These are phyloP conservation scores for Saccopteryx bilineata DNA, from an alignment of 2,113 vertebrate species.

Conservation along the genomic window DNA sequence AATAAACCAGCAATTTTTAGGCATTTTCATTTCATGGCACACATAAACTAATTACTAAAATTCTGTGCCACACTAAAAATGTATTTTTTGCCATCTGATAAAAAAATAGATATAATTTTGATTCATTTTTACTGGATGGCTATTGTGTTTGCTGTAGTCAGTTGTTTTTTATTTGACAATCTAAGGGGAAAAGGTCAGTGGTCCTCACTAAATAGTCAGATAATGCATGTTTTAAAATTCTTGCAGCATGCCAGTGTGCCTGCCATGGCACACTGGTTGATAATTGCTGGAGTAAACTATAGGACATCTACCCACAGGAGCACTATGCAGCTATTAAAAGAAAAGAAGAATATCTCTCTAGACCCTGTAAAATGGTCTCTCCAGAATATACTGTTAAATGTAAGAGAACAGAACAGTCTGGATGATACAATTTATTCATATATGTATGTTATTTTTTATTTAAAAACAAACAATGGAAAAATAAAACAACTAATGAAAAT, in stretches of 20 bases:
- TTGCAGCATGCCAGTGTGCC: not conserved
- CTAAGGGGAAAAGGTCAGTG: not conserved
- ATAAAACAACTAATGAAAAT: constrained; percentile 13
- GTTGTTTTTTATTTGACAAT: not conserved
- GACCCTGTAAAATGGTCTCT: not conserved
- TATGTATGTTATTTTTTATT: not conserved
- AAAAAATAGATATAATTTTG: not conserved
- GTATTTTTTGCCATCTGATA: not conserved
- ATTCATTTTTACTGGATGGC: not conserved
- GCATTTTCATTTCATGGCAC: not conserved
- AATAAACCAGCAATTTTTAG: not conserved
- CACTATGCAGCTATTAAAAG: not conserved
- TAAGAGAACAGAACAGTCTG: not conserved
- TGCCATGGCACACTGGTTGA: not conserved
- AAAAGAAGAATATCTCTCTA: not conserved
- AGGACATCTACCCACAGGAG: not conserved
- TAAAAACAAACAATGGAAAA: not conserved
- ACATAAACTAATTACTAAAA: not conserved
- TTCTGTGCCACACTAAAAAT: not conserved
- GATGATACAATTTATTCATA: not conserved
- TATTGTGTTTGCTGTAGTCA: not conserved
- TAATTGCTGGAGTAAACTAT: not conserved
- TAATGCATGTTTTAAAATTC: not conserved
- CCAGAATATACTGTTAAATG: constrained; percentile 14
- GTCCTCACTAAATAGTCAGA: not conserved